Evolutionary conservation across 53 echinoderm and acorn worm species (phyloP), one percentile per base, ranked within the genome.

Genomic region (Mesocentrotus franciscanus): DNA sequence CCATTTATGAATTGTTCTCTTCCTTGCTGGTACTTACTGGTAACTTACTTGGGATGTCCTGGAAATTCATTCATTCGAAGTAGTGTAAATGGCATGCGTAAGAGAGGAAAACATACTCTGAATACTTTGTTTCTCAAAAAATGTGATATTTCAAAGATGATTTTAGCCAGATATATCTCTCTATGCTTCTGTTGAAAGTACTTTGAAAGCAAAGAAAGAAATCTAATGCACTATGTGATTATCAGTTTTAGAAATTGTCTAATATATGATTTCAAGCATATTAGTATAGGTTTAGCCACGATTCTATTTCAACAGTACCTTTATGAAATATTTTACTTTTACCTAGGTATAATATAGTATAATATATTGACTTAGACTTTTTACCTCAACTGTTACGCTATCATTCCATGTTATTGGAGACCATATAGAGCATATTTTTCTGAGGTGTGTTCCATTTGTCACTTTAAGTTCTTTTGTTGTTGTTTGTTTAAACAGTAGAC

Each of bases 381-480:
- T 78, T 36, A 81, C 36, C 36, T 36, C 42, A 81, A 18, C 39
- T 81, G 42, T 36, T 81, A 33, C 36, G 81, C 81, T 39, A 81
- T 22, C 81, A 81, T 81, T 81, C 81, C 81, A 81, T 42, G 39
- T 42, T 39, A 36, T 9, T 81, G 33, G 81, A 81, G 81, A 13
- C 33, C 81, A 81, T 81, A 81, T 81, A 39, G 81, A 81, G 81
- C 17, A 39, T 81, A 39, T 36, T 81, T 81, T 81, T 81, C 81
- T 81, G 36, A 81, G 81, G 18, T 81, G 39, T 81, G 22, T 36
- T 81, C 42, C 81, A 81, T 81, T 81, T 18, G 33, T 81, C 81
- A 22, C 22, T 33, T 78, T 14, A 34, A 24, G 34, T 81, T 81
- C 64, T 64, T 36, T 81, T 81, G 22, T 42, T 39, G 81, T 72